phyloP scores from a whole-genome alignment of 2,888 invertebrate species.

The Scaeva pyrastri region DNA sequence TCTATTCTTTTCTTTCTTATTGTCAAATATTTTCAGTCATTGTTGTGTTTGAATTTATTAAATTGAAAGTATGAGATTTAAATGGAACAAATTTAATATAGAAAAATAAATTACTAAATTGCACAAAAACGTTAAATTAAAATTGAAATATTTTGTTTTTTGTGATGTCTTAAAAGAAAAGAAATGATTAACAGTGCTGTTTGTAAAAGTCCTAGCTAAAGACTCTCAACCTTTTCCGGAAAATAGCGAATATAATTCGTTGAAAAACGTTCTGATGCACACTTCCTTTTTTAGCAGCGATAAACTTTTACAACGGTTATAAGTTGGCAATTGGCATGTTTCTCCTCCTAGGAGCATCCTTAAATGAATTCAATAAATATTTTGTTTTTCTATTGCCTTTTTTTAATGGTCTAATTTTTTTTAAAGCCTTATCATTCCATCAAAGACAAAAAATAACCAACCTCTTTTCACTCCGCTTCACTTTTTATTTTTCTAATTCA shows the following conservation, averaged over 20 bases:
- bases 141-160: background rate
- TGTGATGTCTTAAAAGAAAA: no score
- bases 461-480: background rate
- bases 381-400: background rate
- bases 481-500: background rate
- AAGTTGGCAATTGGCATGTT: no score
- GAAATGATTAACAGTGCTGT: no score
- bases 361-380: background rate
- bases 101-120: background rate
- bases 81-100: background rate
- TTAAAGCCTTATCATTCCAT: background rate
- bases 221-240: no score
- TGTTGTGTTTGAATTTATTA: background rate
- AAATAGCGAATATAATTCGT: no score
- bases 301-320: no score
- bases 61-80: background rate
- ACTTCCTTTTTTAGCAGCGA: no score
- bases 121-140: background rate
- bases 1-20: background rate
- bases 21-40: background rate
- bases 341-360: no score
- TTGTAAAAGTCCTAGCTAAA: no score
- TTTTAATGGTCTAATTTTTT: background rate
- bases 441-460: conserved; percentile 8
- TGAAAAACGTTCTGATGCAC: no score